phyloP scores from a whole-genome alignment of 2,888 invertebrate genomes.

The Chalcis sispes region DNA sequence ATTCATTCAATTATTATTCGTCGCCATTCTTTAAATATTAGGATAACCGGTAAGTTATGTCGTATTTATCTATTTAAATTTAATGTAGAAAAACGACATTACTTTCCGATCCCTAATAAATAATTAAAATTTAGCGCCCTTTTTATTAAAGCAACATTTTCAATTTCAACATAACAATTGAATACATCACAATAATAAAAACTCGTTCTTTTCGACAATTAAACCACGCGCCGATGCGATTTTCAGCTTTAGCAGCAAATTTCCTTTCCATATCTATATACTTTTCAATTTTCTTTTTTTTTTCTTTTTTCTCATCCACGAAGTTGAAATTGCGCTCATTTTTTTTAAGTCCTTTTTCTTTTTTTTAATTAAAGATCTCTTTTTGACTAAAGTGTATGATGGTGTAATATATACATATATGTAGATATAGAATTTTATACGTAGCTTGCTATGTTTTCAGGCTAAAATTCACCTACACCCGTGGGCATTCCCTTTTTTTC shows the following conservation, averaged over 20 bases:
- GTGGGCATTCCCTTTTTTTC: constrained; percentile 9
- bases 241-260: not conserved
- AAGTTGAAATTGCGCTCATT: not conserved
- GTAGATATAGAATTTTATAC: not conserved
- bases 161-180: too few relatives aligned
- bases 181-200: too few relatives aligned
- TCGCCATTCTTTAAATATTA: too few relatives aligned
- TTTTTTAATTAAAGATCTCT: constrained; percentile 36
- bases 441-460: not conserved
- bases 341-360: constrained; percentile 12
- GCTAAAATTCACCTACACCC: constrained; percentile 16
- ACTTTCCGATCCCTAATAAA: too few relatives aligned
- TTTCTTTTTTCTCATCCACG: not conserved
- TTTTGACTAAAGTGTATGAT: not conserved
- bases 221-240: not conserved
- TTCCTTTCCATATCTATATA: not conserved
- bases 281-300: not conserved
- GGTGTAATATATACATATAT: not conserved
- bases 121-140: too few relatives aligned
- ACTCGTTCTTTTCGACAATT: too few relatives aligned
- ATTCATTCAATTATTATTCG: too few relatives aligned
- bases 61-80: too few relatives aligned
- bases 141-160: too few relatives aligned
- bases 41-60: too few relatives aligned
- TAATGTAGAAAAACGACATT: too few relatives aligned